A percentile compares a stretch with the other conserved stretches of the same genome.
Conservation (phyloP, 2,113 vertebrate species). For the Scomber colias region DNA sequence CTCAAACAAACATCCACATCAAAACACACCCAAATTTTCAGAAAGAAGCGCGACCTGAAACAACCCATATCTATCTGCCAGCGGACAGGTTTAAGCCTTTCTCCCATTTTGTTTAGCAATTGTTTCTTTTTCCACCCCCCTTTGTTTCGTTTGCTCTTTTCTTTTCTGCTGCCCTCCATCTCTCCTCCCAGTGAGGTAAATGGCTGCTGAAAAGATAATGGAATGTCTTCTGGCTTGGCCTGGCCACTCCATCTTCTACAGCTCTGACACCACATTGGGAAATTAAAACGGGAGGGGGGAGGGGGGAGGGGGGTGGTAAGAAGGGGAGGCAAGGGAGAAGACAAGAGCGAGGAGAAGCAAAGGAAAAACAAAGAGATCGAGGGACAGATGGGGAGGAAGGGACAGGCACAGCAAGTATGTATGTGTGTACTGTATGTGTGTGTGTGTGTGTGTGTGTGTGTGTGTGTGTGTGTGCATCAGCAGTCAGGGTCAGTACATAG, state of each 20-base stretch:
- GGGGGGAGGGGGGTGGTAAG: neutral
- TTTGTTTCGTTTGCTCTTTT: conserved; percentile 64
- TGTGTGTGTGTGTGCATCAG: conserved; percentile 30
- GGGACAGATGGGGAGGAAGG: conserved; percentile 30
- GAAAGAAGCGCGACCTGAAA: conserved; percentile 12
- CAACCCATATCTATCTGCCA: conserved; percentile 32
- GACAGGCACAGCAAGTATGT: neutral
- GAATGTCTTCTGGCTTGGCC: conserved; percentile 78
- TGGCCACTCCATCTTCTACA: conserved; percentile 78
- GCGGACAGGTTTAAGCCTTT: conserved; percentile 49
- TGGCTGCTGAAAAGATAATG: conserved; percentile 86
- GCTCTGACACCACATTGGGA: conserved; percentile 68
- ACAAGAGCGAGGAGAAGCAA: conserved; percentile 12
- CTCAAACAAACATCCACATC: neutral
- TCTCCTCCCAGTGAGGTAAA: conserved; percentile 78
- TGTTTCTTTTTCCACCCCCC: conserved; percentile 55
- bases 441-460: conserved; percentile 14
- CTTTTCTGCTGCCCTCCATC: conserved; percentile 46
- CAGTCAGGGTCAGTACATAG: conserved; percentile 65
- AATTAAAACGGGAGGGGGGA: conserved; percentile 77
- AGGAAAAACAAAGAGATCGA: conserved; percentile 17
- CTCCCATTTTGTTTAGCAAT: conserved; percentile 48
- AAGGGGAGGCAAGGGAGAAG: conserved; percentile 28
- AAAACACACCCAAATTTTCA: conserved; percentile 38
- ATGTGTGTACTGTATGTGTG: conserved; percentile 21